Conservation (phyloP, 2,888 invertebrate genomes). For the Pammene fasciana region DNA sequence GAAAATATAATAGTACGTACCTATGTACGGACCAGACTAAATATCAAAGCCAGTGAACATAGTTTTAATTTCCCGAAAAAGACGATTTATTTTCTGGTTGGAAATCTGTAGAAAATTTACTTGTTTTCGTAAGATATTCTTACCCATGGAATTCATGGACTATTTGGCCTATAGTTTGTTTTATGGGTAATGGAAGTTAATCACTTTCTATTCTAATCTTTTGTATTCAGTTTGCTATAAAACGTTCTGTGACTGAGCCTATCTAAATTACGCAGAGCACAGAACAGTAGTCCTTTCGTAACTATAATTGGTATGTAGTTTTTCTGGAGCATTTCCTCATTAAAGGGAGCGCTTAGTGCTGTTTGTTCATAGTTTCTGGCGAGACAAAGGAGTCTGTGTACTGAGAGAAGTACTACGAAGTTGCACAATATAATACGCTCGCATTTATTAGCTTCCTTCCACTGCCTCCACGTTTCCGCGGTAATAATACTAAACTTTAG, state of each 20-base stretch:
- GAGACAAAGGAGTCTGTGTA: constrained; percentile 58
- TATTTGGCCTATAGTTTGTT: no score
- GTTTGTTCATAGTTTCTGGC: constrained; percentile 52
- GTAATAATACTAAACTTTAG: neutral
- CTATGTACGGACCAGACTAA: no score
- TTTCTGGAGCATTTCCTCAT: constrained; percentile 82
- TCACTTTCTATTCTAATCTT: no score
- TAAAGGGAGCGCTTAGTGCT: constrained; percentile 67
- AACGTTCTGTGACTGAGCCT: constrained; percentile 48
- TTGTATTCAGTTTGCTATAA: constrained; percentile 40
- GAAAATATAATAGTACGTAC: constrained; percentile 3
- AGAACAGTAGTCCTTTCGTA: constrained; percentile 58
- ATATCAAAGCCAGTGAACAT: no score
- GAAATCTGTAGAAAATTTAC: no score
- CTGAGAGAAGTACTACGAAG: constrained; percentile 34
- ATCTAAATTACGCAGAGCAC: constrained; percentile 55
- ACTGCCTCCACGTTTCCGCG: neutral
- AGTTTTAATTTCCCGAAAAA: no score
- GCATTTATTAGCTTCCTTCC: constrained; percentile 39
- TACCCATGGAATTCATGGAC: no score
- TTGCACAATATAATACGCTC: constrained; percentile 38
- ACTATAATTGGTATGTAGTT: constrained; percentile 67
- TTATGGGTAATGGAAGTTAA: no score
- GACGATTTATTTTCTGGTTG: no score
- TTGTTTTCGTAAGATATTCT: no score